Conservation (phyloP, 53 echinoderm and acorn worm species). For the Arbacia lixula region DNA sequence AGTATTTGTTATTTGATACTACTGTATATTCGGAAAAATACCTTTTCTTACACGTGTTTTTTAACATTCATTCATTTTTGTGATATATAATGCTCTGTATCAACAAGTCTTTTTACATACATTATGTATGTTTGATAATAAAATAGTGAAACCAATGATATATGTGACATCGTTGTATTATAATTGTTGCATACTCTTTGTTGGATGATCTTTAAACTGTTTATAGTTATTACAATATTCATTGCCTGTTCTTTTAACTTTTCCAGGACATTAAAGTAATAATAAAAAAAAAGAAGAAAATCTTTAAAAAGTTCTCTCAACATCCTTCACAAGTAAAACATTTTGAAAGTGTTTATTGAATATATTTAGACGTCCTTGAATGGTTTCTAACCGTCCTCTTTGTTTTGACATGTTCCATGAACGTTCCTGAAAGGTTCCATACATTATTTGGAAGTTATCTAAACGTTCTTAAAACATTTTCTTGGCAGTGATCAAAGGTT, state of each 20-base stretch:
- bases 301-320: conserved; percentile 18
- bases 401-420: no score
- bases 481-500: no score
- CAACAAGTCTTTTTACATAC: conserved; percentile 18
- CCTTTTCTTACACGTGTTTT: conserved; percentile 4
- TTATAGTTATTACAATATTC: conserved; percentile 18
- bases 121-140: conserved; percentile 10
- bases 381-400: no score
- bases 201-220: conserved; percentile 18
- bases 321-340: conserved; percentile 13
- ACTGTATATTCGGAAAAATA: conserved; percentile 2
- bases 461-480: no score
- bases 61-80: background rate
- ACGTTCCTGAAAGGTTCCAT: no score
- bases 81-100: conserved; percentile 18
- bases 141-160: conserved; percentile 13
- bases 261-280: conserved; percentile 7
- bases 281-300: background rate
- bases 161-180: conserved; percentile 9
- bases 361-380: conserved; percentile 5
- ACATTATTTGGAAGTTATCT: no score
- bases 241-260: conserved; percentile 11
- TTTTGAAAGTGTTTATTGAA: conserved; percentile 13
- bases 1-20: conserved; percentile 9
- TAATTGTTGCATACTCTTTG: conserved; percentile 18